phyloP scores from a whole-genome alignment of 2,888 invertebrate species.

The Aphidius colemani region DNA sequence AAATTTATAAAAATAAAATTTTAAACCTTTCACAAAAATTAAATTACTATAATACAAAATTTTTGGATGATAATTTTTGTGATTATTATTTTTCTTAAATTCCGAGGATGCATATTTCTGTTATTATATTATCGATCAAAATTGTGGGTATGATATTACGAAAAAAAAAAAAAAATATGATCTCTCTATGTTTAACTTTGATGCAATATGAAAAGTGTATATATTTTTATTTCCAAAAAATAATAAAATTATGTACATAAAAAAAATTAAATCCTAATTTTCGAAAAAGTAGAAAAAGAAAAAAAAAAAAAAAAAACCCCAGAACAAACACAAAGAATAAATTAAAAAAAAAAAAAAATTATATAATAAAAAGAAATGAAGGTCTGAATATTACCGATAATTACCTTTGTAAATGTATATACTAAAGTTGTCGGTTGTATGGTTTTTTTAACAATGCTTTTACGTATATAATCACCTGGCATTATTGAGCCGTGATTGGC shows the following conservation, averaged over 20 bases:
- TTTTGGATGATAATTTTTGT: constrained; percentile 30
- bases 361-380: no score
- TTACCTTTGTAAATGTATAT: constrained; percentile 33
- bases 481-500: constrained; percentile 33
- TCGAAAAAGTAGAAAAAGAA: no score
- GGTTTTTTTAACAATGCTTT: constrained; percentile 17
- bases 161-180: constrained; percentile 40
- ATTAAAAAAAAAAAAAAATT: no score
- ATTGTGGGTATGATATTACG: constrained; percentile 43
- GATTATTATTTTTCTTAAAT: constrained; percentile 29
- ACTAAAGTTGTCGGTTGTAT: constrained; percentile 20
- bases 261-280: no score
- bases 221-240: constrained; percentile 47
- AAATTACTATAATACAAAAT: constrained; percentile 56
- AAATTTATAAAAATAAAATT: no score
- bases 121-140: constrained; percentile 56
- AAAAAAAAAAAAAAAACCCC: no score
- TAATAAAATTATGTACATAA: constrained; percentile 47
- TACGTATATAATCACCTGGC: constrained; percentile 34
- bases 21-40: constrained; percentile 18
- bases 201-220: constrained; percentile 37
- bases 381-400: constrained; percentile 45
- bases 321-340: no score
- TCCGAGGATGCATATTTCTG: constrained; percentile 48
- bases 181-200: constrained; percentile 51